Conservation (phyloP, 2,888 invertebrate species). For the Tetramorium bicarinatum region DNA sequence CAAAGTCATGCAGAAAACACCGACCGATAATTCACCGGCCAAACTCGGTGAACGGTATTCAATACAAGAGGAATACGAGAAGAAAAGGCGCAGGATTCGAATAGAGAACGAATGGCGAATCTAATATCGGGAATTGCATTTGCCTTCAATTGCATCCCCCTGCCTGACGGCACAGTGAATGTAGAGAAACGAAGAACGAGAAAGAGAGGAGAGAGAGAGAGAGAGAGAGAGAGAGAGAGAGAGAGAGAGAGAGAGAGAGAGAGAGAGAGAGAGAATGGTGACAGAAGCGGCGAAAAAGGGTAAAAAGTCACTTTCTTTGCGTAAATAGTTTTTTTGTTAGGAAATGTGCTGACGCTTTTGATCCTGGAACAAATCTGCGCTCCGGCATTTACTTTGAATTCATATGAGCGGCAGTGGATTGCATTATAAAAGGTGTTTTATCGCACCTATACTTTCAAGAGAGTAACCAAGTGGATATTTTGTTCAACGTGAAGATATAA, state of each 20-base stretch:
- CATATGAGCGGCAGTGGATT: slow-evolving; percentile 12
- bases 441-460: slow-evolving; percentile 7
- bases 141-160: slow-evolving; percentile 64
- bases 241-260: not conserved
- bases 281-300: not conserved
- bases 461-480: not conserved
- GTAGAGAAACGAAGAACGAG: not conserved
- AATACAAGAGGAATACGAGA: slow-evolving; percentile 65
- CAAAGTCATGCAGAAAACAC: slow-evolving; percentile 50
- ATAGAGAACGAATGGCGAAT: slow-evolving; percentile 66
- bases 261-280: not conserved
- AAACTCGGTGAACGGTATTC: slow-evolving; percentile 62
- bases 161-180: slow-evolving; percentile 2
- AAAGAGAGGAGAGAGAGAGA: not conserved
- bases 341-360: slow-evolving; percentile 47
- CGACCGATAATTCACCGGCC: slow-evolving; percentile 64
- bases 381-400: slow-evolving; percentile 34
- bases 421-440: slow-evolving; percentile 33
- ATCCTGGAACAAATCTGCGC: slow-evolving; percentile 41
- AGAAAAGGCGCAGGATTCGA: slow-evolving; percentile 61
- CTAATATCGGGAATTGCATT: slow-evolving; percentile 75
- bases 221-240: not conserved
- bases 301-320: slow-evolving; percentile 47
- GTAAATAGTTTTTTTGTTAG: slow-evolving; percentile 42
- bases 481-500: slow-evolving; percentile 37